Evolutionary conservation across 2,113 vertebrate genomes (phyloP).

Genomic region (Tragulus kanchil): DNA sequence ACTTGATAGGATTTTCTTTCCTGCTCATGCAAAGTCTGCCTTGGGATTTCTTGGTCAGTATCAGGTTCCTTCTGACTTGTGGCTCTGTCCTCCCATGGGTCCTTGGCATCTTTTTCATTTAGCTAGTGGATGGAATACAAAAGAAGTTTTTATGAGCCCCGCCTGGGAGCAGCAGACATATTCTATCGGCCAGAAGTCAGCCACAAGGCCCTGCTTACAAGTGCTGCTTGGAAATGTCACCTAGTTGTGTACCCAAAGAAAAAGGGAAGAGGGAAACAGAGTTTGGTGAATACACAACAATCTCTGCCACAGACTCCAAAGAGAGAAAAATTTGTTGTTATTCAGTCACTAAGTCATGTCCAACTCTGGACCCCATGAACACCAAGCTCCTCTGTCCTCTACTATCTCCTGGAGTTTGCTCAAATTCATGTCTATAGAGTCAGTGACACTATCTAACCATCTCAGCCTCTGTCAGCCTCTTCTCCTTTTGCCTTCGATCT

Average conservation of each 20-base stretch:
- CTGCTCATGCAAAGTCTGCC: background rate
- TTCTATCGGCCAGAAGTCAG: background rate
- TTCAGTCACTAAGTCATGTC: background rate
- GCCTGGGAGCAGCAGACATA: background rate
- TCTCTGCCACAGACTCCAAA: background rate
- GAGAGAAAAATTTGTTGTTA: background rate
- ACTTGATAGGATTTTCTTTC: background rate
- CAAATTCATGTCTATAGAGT: background rate
- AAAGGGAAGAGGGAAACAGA: background rate
- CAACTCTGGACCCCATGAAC: background rate
- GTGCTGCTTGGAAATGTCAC: background rate
- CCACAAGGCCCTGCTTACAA: background rate
- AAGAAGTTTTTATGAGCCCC: background rate
- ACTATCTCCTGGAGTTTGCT: background rate
- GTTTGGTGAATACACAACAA: background rate
- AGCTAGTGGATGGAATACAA: background rate
- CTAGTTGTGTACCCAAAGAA: background rate
- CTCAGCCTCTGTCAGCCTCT: background rate
- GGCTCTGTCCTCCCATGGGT: background rate
- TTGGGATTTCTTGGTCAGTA: background rate
- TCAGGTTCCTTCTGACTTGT: background rate
- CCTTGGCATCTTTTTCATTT: background rate
- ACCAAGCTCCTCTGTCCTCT: background rate
- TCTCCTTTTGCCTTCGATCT: background rate
- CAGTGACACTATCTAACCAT: background rate